phyloP scores from a whole-genome alignment of 2,113 vertebrate species.

The Sebastes schlegelii region DNA sequence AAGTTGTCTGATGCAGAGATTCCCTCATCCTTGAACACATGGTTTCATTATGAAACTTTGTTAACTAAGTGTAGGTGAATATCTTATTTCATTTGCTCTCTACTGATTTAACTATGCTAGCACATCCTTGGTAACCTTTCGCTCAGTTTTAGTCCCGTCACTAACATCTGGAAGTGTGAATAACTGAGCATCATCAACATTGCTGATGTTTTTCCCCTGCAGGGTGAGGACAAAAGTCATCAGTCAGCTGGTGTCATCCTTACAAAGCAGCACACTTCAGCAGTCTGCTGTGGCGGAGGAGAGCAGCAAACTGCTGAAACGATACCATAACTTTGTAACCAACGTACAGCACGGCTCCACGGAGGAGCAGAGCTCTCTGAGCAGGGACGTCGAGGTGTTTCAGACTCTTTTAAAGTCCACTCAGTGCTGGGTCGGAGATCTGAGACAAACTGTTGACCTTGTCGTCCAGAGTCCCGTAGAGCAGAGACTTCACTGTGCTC shows the following conservation, averaged over 20 bases:
- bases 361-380: neutral
- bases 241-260: constrained; percentile 38
- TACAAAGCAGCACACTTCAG: constrained; percentile 50
- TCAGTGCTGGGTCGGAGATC: constrained; percentile 10
- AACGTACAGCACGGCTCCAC: neutral
- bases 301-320: constrained; percentile 47
- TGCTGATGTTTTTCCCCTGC: neutral
- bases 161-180: constrained; percentile 4
- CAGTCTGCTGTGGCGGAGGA: constrained; percentile 24
- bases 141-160: neutral
- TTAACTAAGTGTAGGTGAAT: neutral
- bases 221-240: constrained; percentile 52
- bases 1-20: neutral
- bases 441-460: neutral
- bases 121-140: neutral
- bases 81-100: neutral
- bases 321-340: constrained; percentile 23
- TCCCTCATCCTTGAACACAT: neutral
- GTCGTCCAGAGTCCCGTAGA: neutral
- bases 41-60: neutral
- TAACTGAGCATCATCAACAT: neutral
- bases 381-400: neutral
- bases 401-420: constrained; percentile 13
- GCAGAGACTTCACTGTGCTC: constrained; percentile 12
- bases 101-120: neutral